Evolutionary conservation across 1,140 invertebrate species (phyloP).

Genomic region (Pomacea maculata): DNA sequence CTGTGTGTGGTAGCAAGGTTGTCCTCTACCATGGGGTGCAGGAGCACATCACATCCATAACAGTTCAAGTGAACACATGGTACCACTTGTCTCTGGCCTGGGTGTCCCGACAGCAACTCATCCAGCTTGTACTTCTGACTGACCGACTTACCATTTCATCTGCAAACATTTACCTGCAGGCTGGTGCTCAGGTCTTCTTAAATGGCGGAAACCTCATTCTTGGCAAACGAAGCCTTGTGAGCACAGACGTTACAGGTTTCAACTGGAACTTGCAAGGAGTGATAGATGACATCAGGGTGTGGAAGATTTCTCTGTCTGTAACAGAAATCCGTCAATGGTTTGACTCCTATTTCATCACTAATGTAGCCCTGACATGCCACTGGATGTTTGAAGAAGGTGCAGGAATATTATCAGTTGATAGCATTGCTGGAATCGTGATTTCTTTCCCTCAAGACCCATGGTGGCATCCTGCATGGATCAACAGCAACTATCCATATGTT

Average conservation of each 20-base stretch:
- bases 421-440: constrained; percentile 23
- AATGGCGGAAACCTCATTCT: constrained; percentile 39
- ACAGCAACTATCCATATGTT: constrained; percentile 28
- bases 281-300: constrained; percentile 42
- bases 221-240: constrained; percentile 33
- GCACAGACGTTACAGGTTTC: constrained; percentile 14
- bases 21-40: constrained; percentile 20
- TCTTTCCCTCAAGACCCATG: constrained; percentile 24
- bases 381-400: constrained; percentile 38
- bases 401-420: constrained; percentile 23
- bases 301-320: constrained; percentile 31
- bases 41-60: constrained; percentile 25
- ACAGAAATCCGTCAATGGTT: constrained; percentile 32
- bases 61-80: constrained; percentile 27
- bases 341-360: constrained; percentile 2
- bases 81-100: constrained; percentile 40
- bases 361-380: constrained; percentile 26
- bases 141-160: constrained; percentile 21
- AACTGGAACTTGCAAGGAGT: constrained; percentile 36
- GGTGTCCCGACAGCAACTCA: constrained; percentile 18
- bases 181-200: constrained; percentile 19
- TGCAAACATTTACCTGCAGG: constrained; percentile 11
- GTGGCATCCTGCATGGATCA: constrained; percentile 26
- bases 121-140: constrained; percentile 28
- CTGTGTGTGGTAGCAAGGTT: constrained; percentile 31